Evolutionary conservation across 2,797 vertebrate species (phyloP), one percentile per base, ranked within the genome.

Genomic region (Chaenodraco wilsoni): DNA sequence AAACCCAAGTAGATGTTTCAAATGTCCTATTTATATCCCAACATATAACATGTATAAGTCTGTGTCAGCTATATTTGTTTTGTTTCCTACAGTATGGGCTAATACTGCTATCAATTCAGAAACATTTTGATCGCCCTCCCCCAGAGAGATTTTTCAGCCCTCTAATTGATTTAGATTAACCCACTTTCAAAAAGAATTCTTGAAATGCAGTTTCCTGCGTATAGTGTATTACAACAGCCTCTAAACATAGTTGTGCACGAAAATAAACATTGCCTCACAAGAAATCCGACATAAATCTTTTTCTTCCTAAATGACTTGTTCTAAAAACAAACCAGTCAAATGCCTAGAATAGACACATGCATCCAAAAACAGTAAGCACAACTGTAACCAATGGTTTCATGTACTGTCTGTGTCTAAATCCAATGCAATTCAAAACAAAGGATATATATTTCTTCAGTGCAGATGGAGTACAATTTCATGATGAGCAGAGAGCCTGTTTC

Each of bases 111-210:
- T 88, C 81, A 84, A 71, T 85, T 80, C 74, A 74, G 69, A 82
- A 79, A 73, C 56, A 76, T 84, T 85, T 82, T 82, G 74, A 88
- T 91, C 67, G 40, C 87, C 81, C 84, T 76, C 84, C 76, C n/a
- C 68, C 61, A 65, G 78, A 83, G 75, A 86, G 77, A 79, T 85
- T 79, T 11, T 72, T 63, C 74, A 81, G 72, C 60, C 44, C 56
- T 69, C 60, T 89, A 89, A 89, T 87, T 90, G 83, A 72, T 87
- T 89, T 87, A 86, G 79, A 89, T 89, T 84, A 88, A 88, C 84
- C 83, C 83, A 91, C 79, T 90, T 90, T 61, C 76, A 51, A 68
- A 49, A 78, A 37, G 60, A 82, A 84, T 90, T 90, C 72, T 78
- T 83, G 63, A 84, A 88, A 82, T 81, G 72, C 58, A 17, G n/a